Evolutionary conservation across 2,797 vertebrate species (phyloP), one percentile per base, ranked within the genome.

Genomic region (Serranus cabrilla): DNA sequence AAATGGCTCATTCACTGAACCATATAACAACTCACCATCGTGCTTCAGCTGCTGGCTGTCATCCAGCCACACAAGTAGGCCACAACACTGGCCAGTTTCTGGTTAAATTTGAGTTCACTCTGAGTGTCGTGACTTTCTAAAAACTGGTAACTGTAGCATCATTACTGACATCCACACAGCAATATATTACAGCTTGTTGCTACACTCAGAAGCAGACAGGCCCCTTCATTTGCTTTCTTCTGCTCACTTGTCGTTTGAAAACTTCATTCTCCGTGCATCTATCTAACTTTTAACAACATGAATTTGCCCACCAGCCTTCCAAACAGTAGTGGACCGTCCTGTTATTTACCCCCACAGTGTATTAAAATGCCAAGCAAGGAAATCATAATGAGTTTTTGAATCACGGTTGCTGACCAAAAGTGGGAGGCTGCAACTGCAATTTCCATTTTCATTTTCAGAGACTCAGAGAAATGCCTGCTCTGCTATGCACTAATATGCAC

Each of bases 301-400:
- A 68, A 68, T 87, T 78, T 81, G 67, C 78, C 81, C 85, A 82
- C 60, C 59, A 78, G 85, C 74, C 46, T 84, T 76, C 45, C 68
- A 81, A 88, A 81, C 79, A 83, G 66, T 62, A 2, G 31, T 40
- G 43, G 76, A 68, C 74, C 56, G 57, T 76, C 76, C 75, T 69
- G 71, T 87, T 88, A 89, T 90, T 89, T 90, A 88, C 84, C 78
- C 83, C 79, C 66, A 77, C 78, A 83, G 84, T 85, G 78, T 76
- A 89, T 87, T 91, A 88, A 87, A 91, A 92, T 80, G 80, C 85
- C 64, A 78, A 82, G 88, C 82, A 83, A 90, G 77, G 76, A 88
- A 91, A 77, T 88, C 71, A 85, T 87, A 90, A 94, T 88, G 83
- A 89, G 87, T 85, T 92, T 91, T 84, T 82, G 65, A 92, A 89